Conservation (phyloP, 2,113 vertebrate genomes). For the Tachysurus fulvidraco region DNA sequence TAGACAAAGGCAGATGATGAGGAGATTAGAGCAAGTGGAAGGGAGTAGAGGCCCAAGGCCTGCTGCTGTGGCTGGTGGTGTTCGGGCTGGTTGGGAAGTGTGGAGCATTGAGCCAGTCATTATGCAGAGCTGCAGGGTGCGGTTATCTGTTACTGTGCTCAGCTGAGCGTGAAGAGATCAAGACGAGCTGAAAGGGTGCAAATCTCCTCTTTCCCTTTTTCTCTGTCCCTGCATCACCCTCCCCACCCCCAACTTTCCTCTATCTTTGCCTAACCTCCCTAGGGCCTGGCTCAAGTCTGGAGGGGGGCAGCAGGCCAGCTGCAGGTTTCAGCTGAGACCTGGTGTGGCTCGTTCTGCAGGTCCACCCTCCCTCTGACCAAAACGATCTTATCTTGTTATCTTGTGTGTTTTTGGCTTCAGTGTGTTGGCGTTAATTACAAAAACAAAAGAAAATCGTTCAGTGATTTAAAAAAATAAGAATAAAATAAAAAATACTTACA, state of each 20-base stretch:
- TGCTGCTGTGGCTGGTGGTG: constrained; percentile 36
- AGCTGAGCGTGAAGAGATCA: constrained; percentile 81
- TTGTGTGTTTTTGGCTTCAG: background rate
- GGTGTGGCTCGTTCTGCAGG: constrained; percentile 16
- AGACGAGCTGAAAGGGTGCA: constrained; percentile 79
- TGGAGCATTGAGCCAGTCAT: constrained; percentile 77
- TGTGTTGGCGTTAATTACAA: background rate
- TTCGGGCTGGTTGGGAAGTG: constrained; percentile 53
- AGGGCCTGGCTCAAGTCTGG: constrained; percentile 62
- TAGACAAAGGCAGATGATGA: background rate
- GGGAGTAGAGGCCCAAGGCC: background rate
- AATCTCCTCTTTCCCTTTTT: constrained; percentile 57
- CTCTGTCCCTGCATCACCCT: constrained; percentile 43
- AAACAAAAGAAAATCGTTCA: background rate
- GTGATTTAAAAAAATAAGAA: too few relatives aligned
- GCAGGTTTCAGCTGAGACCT: constrained; percentile 76
- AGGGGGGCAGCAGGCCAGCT: constrained; percentile 64
- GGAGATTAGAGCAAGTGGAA: background rate
- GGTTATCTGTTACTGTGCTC: constrained; percentile 83
- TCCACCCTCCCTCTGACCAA: constrained; percentile 8
- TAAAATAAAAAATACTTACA: background rate
- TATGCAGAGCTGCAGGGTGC: constrained; percentile 80
- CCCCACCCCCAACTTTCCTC: constrained; percentile 58
- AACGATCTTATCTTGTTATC: background rate
- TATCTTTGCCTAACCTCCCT: constrained; percentile 64